Base-by-base conservation (phyloP, 2,888 invertebrate species). In the Drosophila maculinotata region DNA sequence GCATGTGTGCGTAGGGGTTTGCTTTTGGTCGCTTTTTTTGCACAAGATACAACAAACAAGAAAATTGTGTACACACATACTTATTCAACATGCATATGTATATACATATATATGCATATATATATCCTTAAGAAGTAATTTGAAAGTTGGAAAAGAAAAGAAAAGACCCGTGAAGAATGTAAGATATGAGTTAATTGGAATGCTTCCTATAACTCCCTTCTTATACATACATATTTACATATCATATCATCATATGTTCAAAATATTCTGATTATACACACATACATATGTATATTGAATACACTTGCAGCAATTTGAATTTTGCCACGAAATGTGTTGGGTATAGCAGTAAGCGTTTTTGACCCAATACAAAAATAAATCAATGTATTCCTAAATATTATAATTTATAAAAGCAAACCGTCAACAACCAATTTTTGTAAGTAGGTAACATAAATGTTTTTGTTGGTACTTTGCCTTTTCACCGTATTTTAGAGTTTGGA, bases 1-100 rank as follows among this genome's bases (percentile, higher is more conserved):
- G 12, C 14, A n/a, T 12, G 44, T 28, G 14, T 33, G 28, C 17
- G 39, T 36, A 36, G 63, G 31, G 52, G 28, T 62, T 64, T 45
- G 12, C 38, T 38, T 59, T 28, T 20, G 4, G 9, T 15, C 33
- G 26, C 20, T 38, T 36, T 44, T 42, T 38, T 28, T n/a, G n/a
- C n/a, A n/a, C 15, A 17, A 62, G 12, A 47, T 14, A 41, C 6
- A 41, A 33, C 9, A 15, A 2, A 15, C 8, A n/a, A 28, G 23
- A 52, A 20, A 9, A 9, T 2, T 41, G 5, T 25, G 9, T 31
- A 38, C 25, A 8, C 20, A 10, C 23, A 9, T 20, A 20, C n/a
- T 1, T 45, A 42, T 3, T 20, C 20, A 4, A 20, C 20, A 20
- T 20, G 20, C 20, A 20, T 20, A 38, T 28, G 3, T 30, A 10